phyloP scores from a whole-genome alignment of 2,888 invertebrate genomes.

The Ormyrus rosae region DNA sequence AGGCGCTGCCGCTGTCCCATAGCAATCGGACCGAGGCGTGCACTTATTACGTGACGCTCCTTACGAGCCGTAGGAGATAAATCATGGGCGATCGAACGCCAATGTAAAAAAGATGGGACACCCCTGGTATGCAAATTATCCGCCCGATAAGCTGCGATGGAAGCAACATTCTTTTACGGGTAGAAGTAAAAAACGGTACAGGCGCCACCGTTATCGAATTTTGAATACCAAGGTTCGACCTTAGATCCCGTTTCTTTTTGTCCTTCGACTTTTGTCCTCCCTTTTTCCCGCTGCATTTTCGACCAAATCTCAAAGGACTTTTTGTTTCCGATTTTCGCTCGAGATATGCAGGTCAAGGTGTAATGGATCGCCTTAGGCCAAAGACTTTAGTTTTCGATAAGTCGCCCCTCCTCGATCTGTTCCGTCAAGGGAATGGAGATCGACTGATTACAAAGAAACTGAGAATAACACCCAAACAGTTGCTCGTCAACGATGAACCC shows the following conservation, averaged over 20 bases:
- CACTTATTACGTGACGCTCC: background rate
- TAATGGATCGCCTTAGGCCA: conserved; percentile 1
- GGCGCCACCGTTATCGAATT: no score
- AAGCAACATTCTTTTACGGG: background rate
- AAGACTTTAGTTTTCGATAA: background rate
- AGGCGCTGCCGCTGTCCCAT: background rate
- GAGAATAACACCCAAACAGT: conserved; percentile 70
- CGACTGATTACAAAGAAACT: conserved; percentile 70
- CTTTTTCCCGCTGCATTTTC: conserved; percentile 7
- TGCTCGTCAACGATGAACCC: conserved; percentile 67
- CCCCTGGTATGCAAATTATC: conserved; percentile 32
- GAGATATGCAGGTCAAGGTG: conserved; percentile 38
- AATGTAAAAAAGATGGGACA: conserved; percentile 7
- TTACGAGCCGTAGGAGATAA: background rate
- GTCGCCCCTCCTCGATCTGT: background rate
- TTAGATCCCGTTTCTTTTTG: conserved; percentile 5
- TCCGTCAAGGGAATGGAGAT: conserved; percentile 61
- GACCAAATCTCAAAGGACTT: background rate
- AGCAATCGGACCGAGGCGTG: background rate
- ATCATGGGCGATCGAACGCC: conserved; percentile 7
- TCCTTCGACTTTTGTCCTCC: conserved; percentile 18
- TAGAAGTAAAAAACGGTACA: background rate
- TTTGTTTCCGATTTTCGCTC: conserved; percentile 7
- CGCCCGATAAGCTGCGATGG: background rate
- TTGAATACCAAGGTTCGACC: no score